phyloP scores from a whole-genome alignment of 2,113 vertebrate genomes.

The Zeus faber region DNA sequence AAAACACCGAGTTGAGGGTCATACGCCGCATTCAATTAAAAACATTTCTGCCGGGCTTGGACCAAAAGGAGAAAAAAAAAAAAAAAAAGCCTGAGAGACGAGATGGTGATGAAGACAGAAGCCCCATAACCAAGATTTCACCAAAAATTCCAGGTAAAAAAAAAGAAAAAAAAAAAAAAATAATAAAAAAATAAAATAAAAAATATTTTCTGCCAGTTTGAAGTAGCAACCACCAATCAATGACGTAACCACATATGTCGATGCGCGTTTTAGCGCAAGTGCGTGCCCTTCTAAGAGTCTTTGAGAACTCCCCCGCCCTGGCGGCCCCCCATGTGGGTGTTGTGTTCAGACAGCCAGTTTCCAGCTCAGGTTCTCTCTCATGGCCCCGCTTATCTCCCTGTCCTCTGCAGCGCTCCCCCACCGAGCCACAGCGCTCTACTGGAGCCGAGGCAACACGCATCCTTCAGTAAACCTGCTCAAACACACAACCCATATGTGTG shows the following conservation, averaged over 20 bases:
- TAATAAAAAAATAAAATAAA: conserved; percentile 18
- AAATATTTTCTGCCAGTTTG: conserved; percentile 1
- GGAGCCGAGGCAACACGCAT: conserved; percentile 15
- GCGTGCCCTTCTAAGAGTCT: conserved; percentile 54
- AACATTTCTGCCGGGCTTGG: too few relatives aligned
- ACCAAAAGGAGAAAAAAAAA: too few relatives aligned
- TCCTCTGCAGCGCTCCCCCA: conserved; percentile 60
- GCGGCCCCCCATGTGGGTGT: conserved; percentile 11
- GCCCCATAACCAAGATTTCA: not conserved
- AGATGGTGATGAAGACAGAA: not conserved
- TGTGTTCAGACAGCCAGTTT: conserved; percentile 63
- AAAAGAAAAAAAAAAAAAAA: too few relatives aligned
- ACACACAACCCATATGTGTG: not conserved
- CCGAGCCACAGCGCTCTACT: conserved; percentile 46
- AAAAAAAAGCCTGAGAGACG: too few relatives aligned
- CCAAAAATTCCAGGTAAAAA: not conserved
- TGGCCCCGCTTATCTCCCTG: conserved; percentile 45
- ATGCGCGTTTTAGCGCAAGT: conserved; percentile 14
- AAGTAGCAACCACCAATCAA: conserved; percentile 42
- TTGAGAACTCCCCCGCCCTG: conserved; percentile 30
- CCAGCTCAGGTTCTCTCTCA: conserved; percentile 34
- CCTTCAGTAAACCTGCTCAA: not conserved
- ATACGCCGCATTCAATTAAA: too few relatives aligned
- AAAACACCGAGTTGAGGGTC: too few relatives aligned
- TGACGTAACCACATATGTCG: conserved; percentile 52